Conservation (phyloP, 2,888 invertebrate species). For the Patella ulyssiponensis region DNA sequence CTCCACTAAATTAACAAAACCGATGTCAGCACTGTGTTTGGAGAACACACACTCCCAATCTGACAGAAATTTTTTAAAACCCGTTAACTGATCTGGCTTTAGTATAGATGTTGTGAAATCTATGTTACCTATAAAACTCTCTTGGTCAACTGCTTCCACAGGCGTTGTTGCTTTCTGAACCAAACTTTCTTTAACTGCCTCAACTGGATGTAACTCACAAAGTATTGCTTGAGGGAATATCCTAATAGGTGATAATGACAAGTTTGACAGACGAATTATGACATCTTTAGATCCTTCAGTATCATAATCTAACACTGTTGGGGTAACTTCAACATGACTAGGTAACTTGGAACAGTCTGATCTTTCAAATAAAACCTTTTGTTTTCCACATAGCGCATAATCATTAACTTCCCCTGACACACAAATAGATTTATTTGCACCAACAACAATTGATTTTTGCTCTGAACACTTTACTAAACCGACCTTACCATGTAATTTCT, state of each 20-base stretch:
- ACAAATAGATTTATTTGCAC: background rate
- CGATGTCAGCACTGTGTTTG: constrained; percentile 13
- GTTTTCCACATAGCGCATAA: background rate
- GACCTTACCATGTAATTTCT: background rate
- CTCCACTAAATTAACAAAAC: constrained; percentile 14
- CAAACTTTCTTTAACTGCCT: no score
- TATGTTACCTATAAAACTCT: no score
- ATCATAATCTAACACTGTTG: background rate
- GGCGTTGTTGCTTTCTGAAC: no score
- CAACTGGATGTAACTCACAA: background rate
- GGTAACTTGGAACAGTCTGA: background rate
- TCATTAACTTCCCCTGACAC: background rate
- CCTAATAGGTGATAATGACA: background rate
- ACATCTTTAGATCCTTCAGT: background rate
- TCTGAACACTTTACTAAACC: background rate
- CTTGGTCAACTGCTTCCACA: no score
- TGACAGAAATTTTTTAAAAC: background rate
- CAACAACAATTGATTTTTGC: background rate
- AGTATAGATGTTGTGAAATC: no score
- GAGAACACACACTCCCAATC: constrained; percentile 17
- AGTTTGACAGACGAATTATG: background rate
- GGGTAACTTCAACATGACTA: background rate
- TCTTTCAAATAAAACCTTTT: background rate
- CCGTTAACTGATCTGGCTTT: background rate
- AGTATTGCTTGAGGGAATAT: background rate